Percentiles rank a stretch among this genome's conserved stretches.
Conservation (phyloP, 2,888 invertebrate genomes). For the Mythimna impura region DNA sequence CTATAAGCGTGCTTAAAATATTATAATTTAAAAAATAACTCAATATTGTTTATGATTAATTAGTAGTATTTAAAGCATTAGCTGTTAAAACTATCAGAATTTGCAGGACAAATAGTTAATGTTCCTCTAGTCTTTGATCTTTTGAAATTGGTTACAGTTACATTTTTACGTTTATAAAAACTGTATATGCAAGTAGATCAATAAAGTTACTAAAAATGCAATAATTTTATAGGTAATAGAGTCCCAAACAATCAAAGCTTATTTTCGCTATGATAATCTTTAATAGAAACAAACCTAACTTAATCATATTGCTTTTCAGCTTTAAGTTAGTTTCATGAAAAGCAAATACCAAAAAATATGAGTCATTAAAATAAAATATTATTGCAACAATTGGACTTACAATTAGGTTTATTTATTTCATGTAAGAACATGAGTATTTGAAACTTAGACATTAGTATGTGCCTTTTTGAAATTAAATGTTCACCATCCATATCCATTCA, state of each 20-base stretch:
- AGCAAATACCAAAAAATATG: slow-evolving; percentile 70
- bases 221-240: slow-evolving; percentile 45
- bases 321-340: slow-evolving; percentile 55
- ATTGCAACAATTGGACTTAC: slow-evolving; percentile 61
- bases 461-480: slow-evolving; percentile 82
- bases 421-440: slow-evolving; percentile 62
- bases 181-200: slow-evolving; percentile 51
- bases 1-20: slow-evolving; percentile 72
- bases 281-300: slow-evolving; percentile 15
- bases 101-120: slow-evolving; percentile 55
- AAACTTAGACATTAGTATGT: slow-evolving; percentile 78
- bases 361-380: slow-evolving; percentile 59
- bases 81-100: slow-evolving; percentile 60
- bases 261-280: slow-evolving; percentile 32
- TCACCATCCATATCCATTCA: slow-evolving; percentile 83
- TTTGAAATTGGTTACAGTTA: slow-evolving; percentile 55
- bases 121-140: slow-evolving; percentile 67
- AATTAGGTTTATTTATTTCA: slow-evolving; percentile 69
- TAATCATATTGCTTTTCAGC: slow-evolving; percentile 60
- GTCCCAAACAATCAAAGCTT: slow-evolving; percentile 36
- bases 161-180: slow-evolving; percentile 43
- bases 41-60: slow-evolving; percentile 63
- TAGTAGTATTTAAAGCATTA: slow-evolving; percentile 61
- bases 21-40: slow-evolving; percentile 62
- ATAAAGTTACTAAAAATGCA: slow-evolving; percentile 45